Base-by-base conservation (phyloP, 2,888 invertebrate species). In the Cephalotes varians region DNA sequence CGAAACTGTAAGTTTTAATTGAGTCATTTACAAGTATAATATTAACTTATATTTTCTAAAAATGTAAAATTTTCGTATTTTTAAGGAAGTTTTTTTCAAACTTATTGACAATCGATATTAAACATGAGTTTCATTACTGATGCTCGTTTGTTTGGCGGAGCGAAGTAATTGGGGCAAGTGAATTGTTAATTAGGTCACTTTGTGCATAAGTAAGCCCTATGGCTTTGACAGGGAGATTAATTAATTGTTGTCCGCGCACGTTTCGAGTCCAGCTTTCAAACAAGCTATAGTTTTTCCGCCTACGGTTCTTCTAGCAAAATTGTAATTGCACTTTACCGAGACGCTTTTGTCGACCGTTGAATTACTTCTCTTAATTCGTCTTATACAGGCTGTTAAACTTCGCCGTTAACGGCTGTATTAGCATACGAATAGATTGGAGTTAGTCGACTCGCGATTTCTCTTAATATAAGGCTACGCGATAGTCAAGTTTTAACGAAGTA, bases 351-450 rank as follows among this genome's bases (percentile, higher is more conserved):
- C 54, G 7, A 1, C 40, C 67, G 6, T 69, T 47, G 21, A 56
- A 77, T 56, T 34, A 56, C 56, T 44, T 69, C 34, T 77, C 56
- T 56, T 77, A 44, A 77, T 56, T 69, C 67, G 54, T 67, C 77
- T 56, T 77, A 56, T 44, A 25, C 28, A 34, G 34, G 25, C 34
- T 31, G 44, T 77, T 56, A 56, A 77, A 34, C 71, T 77, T 77
- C n/a, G 56, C 12, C 37, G 18, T 73, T 82, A 79, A 79, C 74
- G 56, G 31, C 28, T 9, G 37, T 71, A 85, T 87, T 87, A 83
- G 58, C 85, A 85, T 83, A 69, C 64, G 80, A 87, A 87, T 82
- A 81, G 83, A 85, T 85, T 76, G 62, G 80, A 85, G 83, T 72
- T 71, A 67, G 47, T 40, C 51, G 76, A 56, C 56, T 25, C 65